Percentiles rank a stretch among this genome's conserved stretches.
phyloP scores from a whole-genome alignment of 2,888 invertebrate genomes.

The Balanococcus diminutus region DNA sequence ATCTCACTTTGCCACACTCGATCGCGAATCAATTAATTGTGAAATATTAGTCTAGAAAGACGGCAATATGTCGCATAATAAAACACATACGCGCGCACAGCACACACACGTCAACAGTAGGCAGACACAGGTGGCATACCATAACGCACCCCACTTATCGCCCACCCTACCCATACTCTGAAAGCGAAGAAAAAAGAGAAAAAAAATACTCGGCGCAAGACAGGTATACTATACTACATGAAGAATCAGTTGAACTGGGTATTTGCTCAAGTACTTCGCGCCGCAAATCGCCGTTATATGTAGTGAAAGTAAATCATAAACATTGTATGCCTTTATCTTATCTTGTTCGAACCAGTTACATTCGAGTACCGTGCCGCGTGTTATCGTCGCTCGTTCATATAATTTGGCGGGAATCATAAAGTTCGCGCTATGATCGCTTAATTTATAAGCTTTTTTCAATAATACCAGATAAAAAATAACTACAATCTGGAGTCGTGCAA shows the following conservation, averaged over 20 bases:
- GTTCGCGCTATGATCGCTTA: not conserved
- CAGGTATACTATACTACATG: constrained; percentile 44
- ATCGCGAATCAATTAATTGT: constrained; percentile 37
- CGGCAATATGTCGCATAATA: not conserved
- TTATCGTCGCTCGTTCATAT: not conserved
- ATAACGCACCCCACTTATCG: constrained; percentile 20
- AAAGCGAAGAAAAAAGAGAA: not conserved
- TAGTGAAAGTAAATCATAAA: constrained; percentile 54
- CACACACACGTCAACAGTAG: not conserved
- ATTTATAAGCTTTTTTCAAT: not conserved
- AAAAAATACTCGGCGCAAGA: constrained; percentile 37
- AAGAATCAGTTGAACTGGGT: constrained; percentile 53
- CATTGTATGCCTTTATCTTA: constrained; percentile 52
- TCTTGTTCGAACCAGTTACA: constrained; percentile 52
- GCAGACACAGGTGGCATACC: not conserved
- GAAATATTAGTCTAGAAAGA: not conserved
- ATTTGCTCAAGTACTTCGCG: constrained; percentile 54
- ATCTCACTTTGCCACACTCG: not conserved
- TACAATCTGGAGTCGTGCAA: constrained; percentile 49
- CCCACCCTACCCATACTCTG: constrained; percentile 22
- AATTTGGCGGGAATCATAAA: constrained; percentile 42
- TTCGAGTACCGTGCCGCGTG: constrained; percentile 10
- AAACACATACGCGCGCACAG: not conserved
- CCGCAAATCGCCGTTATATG: constrained; percentile 44
- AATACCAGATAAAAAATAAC: not conserved